Percentiles rank a stretch among this genome's conserved stretches.
Conservation (phyloP, 1,140 invertebrate species). For the Lithobius niger region DNA sequence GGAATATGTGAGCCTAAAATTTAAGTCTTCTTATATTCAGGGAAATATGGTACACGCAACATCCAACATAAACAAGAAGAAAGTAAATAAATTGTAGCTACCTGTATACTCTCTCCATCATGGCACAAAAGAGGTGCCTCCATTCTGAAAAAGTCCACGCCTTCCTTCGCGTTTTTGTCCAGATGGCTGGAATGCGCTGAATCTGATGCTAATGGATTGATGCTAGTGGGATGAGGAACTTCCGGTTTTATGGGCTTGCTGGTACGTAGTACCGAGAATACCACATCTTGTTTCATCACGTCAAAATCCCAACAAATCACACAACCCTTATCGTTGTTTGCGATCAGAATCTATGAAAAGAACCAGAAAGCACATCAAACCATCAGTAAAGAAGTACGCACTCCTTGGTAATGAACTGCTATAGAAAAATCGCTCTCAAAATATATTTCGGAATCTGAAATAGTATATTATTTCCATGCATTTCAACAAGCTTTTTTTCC, state of each 20-base stretch:
- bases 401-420: no score
- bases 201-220: slow-evolving; percentile 18
- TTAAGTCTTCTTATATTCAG: no score
- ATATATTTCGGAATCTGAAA: no score
- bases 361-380: not conserved
- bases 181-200: slow-evolving; percentile 42
- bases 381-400: no score
- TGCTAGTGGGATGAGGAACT: slow-evolving; percentile 15
- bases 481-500: no score
- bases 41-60: no score
- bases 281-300: slow-evolving; percentile 74
- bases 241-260: slow-evolving; percentile 32
- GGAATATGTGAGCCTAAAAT: no score
- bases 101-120: slow-evolving; percentile 90
- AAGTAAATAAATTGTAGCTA: slow-evolving; percentile 24
- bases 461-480: no score
- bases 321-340: slow-evolving; percentile 66
- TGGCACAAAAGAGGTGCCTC: slow-evolving; percentile 68
- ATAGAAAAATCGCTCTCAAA: no score
- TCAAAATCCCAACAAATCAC: slow-evolving; percentile 97
- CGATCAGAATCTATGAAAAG: slow-evolving; percentile 42
- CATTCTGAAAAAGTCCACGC: slow-evolving; percentile 59
- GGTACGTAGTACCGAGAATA: slow-evolving; percentile 69
- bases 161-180: slow-evolving; percentile 63
- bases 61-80: no score